Conservation (phyloP, 2,113 vertebrate genomes). For the Ursus arctos region DNA sequence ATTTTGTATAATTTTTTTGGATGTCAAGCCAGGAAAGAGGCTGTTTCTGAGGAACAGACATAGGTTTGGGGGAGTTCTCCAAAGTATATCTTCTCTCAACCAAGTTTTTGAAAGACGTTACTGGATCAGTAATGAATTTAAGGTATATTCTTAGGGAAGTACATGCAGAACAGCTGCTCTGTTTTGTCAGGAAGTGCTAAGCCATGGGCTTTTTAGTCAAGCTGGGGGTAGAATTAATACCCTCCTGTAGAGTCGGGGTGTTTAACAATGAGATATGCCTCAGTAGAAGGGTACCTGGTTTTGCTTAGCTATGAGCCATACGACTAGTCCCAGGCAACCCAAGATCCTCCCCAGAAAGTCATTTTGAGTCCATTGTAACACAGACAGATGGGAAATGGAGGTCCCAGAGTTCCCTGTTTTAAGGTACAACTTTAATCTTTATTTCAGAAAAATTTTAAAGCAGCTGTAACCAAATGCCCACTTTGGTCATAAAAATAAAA, state of each 20-base stretch:
- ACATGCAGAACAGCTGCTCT: neutral
- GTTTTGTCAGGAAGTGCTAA: conserved; percentile 55
- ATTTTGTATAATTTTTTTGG: neutral
- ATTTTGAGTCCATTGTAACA: conserved; percentile 57
- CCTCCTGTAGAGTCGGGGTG: neutral
- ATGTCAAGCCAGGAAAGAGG: neutral
- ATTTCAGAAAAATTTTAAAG: conserved; percentile 76
- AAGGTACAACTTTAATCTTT: conserved; percentile 72
- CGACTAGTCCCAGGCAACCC: neutral
- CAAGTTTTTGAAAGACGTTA: conserved; percentile 26
- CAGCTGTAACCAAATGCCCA: conserved; percentile 70
- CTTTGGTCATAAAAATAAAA: conserved; percentile 71
- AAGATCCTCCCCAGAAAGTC: conserved; percentile 62
- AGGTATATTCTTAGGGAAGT: conserved; percentile 5
- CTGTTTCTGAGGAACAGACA: neutral
- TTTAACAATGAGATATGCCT: conserved; percentile 65
- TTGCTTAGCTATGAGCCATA: conserved; percentile 38
- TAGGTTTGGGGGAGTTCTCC: neutral
- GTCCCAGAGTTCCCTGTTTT: conserved; percentile 65
- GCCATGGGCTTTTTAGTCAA: neutral
- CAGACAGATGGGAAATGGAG: conserved; percentile 59
- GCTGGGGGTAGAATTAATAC: conserved; percentile 1
- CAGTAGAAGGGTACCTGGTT: conserved; percentile 21
- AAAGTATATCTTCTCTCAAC: neutral
- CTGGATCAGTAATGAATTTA: conserved; percentile 28